Conservation (phyloP, 2,888 invertebrate species). For the Drosophila vallismaia region DNA sequence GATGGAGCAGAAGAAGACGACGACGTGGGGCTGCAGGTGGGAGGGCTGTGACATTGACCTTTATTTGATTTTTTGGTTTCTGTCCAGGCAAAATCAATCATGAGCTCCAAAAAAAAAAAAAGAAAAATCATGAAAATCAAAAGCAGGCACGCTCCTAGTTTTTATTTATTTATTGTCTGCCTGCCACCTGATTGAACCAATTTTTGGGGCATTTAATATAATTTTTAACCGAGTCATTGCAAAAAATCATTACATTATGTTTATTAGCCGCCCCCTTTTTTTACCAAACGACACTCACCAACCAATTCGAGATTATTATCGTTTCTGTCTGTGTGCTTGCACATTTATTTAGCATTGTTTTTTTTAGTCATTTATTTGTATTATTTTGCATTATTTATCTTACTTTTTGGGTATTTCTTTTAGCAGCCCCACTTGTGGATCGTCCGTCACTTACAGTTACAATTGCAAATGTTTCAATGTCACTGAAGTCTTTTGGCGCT, state of each 20-base stretch:
- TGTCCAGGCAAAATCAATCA: constrained; percentile 36
- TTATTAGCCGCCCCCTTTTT: constrained; percentile 62
- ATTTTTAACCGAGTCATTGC: constrained; percentile 65
- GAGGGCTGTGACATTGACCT: constrained; percentile 65
- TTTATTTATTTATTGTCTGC: constrained; percentile 9
- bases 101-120: constrained; percentile 14
- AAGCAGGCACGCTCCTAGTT: constrained; percentile 34
- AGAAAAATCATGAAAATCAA: constrained; percentile 8
- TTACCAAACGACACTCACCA: constrained; percentile 47
- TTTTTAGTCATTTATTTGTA: constrained; percentile 5
- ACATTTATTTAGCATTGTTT: constrained; percentile 9
- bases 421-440: constrained; percentile 4
- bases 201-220: constrained; percentile 36
- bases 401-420: constrained; percentile 1
- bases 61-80: constrained; percentile 54
- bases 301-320: constrained; percentile 30
- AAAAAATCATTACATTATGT: constrained; percentile 48
- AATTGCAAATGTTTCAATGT: constrained; percentile 58
- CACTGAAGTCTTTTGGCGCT: constrained; percentile 23
- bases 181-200: constrained; percentile 59
- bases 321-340: constrained; percentile 1
- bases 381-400: constrained; percentile 1
- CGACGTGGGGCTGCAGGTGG: constrained; percentile 26
- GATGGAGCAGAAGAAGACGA: constrained; percentile 34
- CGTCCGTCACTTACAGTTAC: constrained; percentile 27